Base-by-base conservation (phyloP, 2,888 invertebrate genomes). In the Stegana nigrithorax region DNA sequence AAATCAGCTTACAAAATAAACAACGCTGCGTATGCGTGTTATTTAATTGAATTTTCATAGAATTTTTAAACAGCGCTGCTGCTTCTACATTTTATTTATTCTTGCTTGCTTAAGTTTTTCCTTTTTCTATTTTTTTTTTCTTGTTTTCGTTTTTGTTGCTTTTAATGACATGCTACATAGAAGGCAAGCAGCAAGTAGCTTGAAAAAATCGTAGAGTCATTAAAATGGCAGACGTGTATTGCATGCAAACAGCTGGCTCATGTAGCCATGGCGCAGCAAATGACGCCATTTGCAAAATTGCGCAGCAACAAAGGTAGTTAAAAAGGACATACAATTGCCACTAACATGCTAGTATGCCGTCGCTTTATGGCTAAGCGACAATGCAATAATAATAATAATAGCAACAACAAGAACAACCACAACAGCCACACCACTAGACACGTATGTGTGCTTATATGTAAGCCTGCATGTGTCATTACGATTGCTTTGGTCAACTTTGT, bases 301-400 rank as follows among this genome's bases (percentile, higher is more conserved):
- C 51, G 1, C 44, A 45, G 27, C 21, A 21, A 50, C 59, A 51
- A 60, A 60, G 50, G 51, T 60, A 39, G 59, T 60, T 60, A 60
- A 60, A 51, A 47, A 39, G n/a, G 12, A 7, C 14, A 55, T 36
- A 32, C 53, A 55, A 55, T 55, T 55, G 53, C 53, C 47, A 53
- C 27, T 12, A 27, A 53, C 23, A 53, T 29, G 6, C 47, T 23
- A 47, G 25, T 25, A 47, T 47, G 47, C 23, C 21, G 4, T 4
- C 47, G 8, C 3, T n/a, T 32, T 32, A 32, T 32, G 32, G n/a
- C n/a, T n/a, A n/a, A n/a, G n/a, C n/a, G n/a, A n/a, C n/a, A n/a
- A n/a, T n/a, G n/a, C n/a, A n/a, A n/a, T n/a, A n/a, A n/a, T n/a
- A n/a, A n/a, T n/a, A n/a, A n/a, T n/a, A n/a, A n/a, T n/a, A n/a